Percentiles rank a stretch among this genome's conserved stretches.
Evolutionary conservation across 2,113 vertebrate species (phyloP).

Genomic region (Aix galericulata): DNA sequence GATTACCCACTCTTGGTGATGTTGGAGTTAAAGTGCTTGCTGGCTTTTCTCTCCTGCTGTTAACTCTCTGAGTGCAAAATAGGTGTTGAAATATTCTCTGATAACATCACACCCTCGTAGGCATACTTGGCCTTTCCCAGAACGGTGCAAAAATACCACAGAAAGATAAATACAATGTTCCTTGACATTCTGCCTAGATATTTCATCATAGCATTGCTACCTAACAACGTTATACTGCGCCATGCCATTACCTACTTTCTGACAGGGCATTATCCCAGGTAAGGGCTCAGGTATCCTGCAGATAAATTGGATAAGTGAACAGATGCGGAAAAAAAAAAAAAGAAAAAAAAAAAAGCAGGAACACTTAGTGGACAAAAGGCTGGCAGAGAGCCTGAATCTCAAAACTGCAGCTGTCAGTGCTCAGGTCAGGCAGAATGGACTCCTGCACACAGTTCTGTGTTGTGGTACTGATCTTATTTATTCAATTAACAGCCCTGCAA

Average conservation of each 20-base stretch:
- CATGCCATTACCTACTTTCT: neutral
- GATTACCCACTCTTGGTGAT: neutral
- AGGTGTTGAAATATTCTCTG: neutral
- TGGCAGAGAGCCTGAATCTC: neutral
- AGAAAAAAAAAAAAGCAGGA: neutral
- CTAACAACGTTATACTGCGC: neutral
- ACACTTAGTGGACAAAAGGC: neutral
- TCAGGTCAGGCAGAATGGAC: neutral
- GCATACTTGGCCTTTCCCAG: neutral
- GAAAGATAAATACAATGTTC: slow-evolving; percentile 28
- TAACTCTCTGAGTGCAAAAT: neutral
- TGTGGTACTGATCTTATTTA: neutral
- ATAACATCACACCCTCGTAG: neutral
- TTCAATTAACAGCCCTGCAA: neutral
- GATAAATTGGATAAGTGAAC: neutral
- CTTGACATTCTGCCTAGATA: neutral
- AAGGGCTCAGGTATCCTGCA: neutral
- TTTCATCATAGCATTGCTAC: neutral
- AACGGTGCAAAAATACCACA: slow-evolving; percentile 23
- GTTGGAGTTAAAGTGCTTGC: neutral
- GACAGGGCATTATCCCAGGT: neutral
- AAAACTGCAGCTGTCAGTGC: neutral
- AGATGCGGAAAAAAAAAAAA: neutral
- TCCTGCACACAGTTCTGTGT: neutral
- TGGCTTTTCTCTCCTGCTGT: neutral